phyloP scores from a whole-genome alignment of 2,888 invertebrate genomes.

The Machimus atricapillus region DNA sequence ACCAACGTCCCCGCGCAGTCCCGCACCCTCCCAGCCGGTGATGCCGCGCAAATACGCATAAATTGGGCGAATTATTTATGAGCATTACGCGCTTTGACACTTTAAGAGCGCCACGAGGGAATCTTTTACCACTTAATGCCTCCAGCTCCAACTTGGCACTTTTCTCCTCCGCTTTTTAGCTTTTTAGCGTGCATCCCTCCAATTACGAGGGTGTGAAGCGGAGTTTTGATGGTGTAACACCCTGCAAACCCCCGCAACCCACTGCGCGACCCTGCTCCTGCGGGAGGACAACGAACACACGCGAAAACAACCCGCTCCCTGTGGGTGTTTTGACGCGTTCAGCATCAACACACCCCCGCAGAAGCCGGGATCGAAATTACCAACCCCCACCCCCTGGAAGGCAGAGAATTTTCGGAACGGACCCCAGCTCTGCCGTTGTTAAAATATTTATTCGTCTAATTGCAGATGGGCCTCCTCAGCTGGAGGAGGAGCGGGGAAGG shows the following conservation, averaged over 20 bases:
- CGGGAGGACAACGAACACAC: neutral
- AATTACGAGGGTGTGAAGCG: conserved; percentile 39
- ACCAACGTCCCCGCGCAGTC: no score
- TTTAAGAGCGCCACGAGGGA: conserved; percentile 32
- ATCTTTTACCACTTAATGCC: conserved; percentile 38
- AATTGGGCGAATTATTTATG: conserved; percentile 41
- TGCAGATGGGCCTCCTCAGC: neutral
- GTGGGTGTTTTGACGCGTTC: conserved; percentile 9
- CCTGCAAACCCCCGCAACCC: neutral
- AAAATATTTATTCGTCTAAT: conserved; percentile 40
- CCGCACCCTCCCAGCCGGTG: neutral
- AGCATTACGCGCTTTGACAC: conserved; percentile 42
- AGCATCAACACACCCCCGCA: neutral
- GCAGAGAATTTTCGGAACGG: neutral
- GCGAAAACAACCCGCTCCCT: neutral
- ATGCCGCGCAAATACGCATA: conserved; percentile 31
- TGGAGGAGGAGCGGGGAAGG: neutral
- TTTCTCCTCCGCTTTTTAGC: conserved; percentile 34
- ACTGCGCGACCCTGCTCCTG: no score
- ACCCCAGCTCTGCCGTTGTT: conserved; percentile 12
- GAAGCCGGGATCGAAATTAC: neutral
- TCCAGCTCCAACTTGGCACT: conserved; percentile 17
- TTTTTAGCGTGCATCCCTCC: conserved; percentile 39
- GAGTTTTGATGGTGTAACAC: conserved; percentile 5
- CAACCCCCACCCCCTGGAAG: neutral